These are phyloP conservation scores for Crepidodera aurea DNA, from an alignment of 2,888 invertebrate genomes.

Conservation along the genomic window DNA sequence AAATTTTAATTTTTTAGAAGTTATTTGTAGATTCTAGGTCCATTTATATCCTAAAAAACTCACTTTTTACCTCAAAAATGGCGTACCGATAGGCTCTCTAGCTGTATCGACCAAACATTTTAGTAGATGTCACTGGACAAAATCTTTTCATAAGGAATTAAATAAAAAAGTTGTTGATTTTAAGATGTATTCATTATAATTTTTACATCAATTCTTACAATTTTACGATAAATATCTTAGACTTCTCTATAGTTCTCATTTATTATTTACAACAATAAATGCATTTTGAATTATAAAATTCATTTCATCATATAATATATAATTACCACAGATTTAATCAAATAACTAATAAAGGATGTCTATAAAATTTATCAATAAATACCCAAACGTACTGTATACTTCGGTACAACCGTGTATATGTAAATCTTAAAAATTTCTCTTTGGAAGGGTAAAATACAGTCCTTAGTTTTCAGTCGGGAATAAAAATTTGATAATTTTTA, in stretches of 20 bases:
- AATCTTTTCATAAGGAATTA: no score
- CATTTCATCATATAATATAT: constrained; percentile 7
- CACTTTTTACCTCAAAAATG: no score
- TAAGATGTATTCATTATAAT: constrained; percentile 3
- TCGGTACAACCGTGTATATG: background rate
- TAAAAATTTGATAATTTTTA: no score
- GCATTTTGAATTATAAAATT: constrained; percentile 13
- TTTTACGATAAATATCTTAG: background rate
- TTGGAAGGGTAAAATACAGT: background rate
- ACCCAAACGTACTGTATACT: background rate
- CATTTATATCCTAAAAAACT: no score
- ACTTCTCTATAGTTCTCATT: constrained; percentile 5
- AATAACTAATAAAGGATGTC: background rate
- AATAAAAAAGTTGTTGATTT: background rate
- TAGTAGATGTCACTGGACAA: no score
- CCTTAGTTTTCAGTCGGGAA: background rate
- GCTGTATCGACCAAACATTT: no score
- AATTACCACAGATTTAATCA: constrained; percentile 2
- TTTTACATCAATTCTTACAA: constrained; percentile 11
- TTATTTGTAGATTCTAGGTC: no score
- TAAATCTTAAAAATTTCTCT: background rate
- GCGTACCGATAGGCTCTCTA: no score
- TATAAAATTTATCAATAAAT: background rate
- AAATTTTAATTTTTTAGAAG: no score
- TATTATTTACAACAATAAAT: constrained; percentile 19